A percentile compares a stretch with the other conserved stretches of the same genome.
phyloP scores from a whole-genome alignment of 2,797 vertebrate species.

The Rhynchonycteris naso region DNA sequence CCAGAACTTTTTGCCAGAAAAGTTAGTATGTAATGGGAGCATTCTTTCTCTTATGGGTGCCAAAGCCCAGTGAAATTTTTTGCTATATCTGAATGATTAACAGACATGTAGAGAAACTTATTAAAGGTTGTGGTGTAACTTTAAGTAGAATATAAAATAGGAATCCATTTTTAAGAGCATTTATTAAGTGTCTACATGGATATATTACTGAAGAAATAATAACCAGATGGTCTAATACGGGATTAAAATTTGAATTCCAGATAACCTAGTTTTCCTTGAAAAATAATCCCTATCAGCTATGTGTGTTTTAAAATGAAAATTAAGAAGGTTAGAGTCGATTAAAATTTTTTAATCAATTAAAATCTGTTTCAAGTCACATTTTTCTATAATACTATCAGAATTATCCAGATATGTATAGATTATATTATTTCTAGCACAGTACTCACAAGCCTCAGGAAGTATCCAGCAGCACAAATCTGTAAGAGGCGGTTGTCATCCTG shows the following conservation, averaged over 20 bases:
- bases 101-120: conserved; percentile 25
- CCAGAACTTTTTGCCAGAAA: background rate
- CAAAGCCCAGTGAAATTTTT: background rate
- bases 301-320: conserved; percentile 6
- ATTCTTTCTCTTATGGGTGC: conserved; percentile 20
- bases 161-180: background rate
- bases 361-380: background rate
- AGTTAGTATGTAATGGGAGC: background rate
- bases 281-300: background rate
- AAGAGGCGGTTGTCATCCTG: background rate
- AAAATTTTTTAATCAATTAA: background rate
- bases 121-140: background rate
- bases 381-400: background rate
- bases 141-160: background rate
- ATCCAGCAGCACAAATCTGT: background rate
- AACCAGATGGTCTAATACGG: background rate
- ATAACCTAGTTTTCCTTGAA: background rate
- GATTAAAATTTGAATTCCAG: conserved; percentile 25
- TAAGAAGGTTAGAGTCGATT: background rate
- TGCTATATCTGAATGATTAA: conserved; percentile 10
- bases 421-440: background rate
- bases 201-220: background rate
- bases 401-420: background rate
- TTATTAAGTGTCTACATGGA: background rate
- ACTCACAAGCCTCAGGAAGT: background rate